Evolutionary conservation across 2,113 vertebrate species (phyloP), one percentile per base, ranked within the genome.

Genomic region (Scomber japonicus): DNA sequence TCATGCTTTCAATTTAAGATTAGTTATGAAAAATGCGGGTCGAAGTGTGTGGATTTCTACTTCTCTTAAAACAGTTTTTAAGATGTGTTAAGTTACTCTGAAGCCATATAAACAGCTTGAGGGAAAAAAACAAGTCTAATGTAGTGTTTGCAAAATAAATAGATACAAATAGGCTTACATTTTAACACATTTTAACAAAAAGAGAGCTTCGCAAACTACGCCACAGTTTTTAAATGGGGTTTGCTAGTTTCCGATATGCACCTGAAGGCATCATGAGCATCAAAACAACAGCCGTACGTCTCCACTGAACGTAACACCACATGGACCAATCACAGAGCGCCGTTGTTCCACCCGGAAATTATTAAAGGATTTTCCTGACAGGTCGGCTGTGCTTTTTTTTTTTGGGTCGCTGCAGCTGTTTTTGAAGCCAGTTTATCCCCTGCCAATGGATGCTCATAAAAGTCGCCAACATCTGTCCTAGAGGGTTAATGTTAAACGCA

Each of bases 311-410:
- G 24, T 90, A 90, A 4, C 62, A 0, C 0, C 0, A 2, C 11
- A 48, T 3, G 54, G 71, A 54, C 94, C 93, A 95, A 94, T 92
- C 56, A 88, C n/a, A 73, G 31, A 31, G 62, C 71, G 30, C 14
- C 30, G 10, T 64, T 19, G 40, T 64, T 55, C 8, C 63, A 92
- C 91, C 92, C 93, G 95, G 93, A 96, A 95, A 19, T 87, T 51
- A 72, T 75, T 72, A 59, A 50, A 69, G 76, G 79, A 64, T 74
- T 87, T 80, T 75, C 55, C 49, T 65, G 77, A 74, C 86, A 92
- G 89, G 85, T 93, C 45, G 9, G 92, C 87, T 60, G 62, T 77
- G 77, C 55, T 71, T 62, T 78, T 81, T 68, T 11, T 3, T 61
- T 57, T 44, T 64, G 12, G 6, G 3, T 45, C 35, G 11, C 30